These are phyloP conservation scores for Myripristis jacobus DNA, from an alignment of 2,797 vertebrate species.

Conservation along the genomic window DNA sequence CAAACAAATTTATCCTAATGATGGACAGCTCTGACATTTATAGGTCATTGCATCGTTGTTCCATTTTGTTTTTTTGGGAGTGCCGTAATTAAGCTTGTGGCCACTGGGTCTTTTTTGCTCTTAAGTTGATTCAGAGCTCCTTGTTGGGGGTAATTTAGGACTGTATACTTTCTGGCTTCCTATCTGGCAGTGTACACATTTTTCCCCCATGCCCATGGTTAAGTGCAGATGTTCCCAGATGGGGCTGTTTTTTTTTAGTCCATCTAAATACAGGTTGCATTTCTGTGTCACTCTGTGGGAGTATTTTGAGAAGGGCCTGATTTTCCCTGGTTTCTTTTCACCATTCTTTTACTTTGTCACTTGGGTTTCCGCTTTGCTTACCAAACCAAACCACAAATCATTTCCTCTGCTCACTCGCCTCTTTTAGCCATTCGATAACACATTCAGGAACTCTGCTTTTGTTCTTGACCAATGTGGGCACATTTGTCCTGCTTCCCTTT, in stretches of 20 bases:
- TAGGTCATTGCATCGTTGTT: not conserved
- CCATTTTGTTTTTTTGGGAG: slow-evolving; percentile 15
- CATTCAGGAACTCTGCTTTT: slow-evolving; percentile 42
- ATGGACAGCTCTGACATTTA: not conserved
- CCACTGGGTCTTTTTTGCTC: not conserved
- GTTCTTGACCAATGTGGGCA: slow-evolving; percentile 34
- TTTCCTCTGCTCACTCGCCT: slow-evolving; percentile 7
- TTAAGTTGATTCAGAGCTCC: not conserved
- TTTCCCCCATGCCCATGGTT: slow-evolving; percentile 19
- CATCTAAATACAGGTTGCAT: slow-evolving; percentile 34
- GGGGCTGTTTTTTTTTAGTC: slow-evolving; percentile 33
- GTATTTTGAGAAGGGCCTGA: no score
- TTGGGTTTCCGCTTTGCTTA: not conserved
- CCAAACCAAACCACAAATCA: not conserved
- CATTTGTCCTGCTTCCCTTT: slow-evolving; percentile 36
- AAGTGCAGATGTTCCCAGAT: not conserved
- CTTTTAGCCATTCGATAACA: slow-evolving; percentile 11
- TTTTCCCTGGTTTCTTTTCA: not conserved
- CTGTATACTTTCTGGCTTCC: not conserved
- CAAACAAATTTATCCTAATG: not conserved
- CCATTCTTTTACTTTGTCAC: not conserved
- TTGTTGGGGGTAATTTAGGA: slow-evolving; percentile 2
- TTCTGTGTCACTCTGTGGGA: not conserved
- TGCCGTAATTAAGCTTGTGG: not conserved
- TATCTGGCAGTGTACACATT: not conserved